Evolutionary conservation across 2,113 vertebrate species (phyloP).

Genomic region (Coryphaenoides rupestris): DNA sequence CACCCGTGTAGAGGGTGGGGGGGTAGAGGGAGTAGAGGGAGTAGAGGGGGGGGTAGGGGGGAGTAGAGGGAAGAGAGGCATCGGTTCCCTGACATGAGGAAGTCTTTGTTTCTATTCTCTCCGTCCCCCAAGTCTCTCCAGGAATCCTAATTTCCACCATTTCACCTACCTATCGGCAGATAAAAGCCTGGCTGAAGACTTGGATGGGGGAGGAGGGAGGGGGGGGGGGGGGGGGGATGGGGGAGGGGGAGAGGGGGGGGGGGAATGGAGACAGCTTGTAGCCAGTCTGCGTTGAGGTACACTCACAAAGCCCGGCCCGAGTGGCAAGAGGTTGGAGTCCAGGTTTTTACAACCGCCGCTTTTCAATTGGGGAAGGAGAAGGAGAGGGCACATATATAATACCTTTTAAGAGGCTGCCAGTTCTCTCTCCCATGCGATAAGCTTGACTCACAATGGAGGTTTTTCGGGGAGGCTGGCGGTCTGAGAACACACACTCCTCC

Average conservation of each 20-base stretch:
- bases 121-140: constrained; percentile 71
- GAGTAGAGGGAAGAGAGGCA: constrained; percentile 72
- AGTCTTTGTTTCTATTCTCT: constrained; percentile 74
- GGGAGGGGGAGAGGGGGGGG: constrained; percentile 20
- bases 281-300: constrained; percentile 61
- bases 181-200: constrained; percentile 68
- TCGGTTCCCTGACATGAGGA: constrained; percentile 71
- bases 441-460: constrained; percentile 67
- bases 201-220: constrained; percentile 12
- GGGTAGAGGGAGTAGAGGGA: no score
- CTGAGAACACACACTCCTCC: constrained; percentile 62
- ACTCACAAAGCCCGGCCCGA: constrained; percentile 63
- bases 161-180: constrained; percentile 73
- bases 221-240: constrained; percentile 44
- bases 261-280: constrained; percentile 72
- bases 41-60: constrained; percentile 67
- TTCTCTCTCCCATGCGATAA: constrained; percentile 70
- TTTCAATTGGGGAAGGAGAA: constrained; percentile 70
- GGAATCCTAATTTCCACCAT: constrained; percentile 76
- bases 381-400: constrained; percentile 69
- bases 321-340: constrained; percentile 63
- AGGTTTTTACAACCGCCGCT: constrained; percentile 64
- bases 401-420: constrained; percentile 75
- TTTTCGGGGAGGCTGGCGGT: constrained; percentile 65
- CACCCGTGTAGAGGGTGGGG: not conserved